These are phyloP conservation scores for Clitarchus hookeri DNA, from an alignment of 2,888 invertebrate genomes.

Conservation along the genomic window DNA sequence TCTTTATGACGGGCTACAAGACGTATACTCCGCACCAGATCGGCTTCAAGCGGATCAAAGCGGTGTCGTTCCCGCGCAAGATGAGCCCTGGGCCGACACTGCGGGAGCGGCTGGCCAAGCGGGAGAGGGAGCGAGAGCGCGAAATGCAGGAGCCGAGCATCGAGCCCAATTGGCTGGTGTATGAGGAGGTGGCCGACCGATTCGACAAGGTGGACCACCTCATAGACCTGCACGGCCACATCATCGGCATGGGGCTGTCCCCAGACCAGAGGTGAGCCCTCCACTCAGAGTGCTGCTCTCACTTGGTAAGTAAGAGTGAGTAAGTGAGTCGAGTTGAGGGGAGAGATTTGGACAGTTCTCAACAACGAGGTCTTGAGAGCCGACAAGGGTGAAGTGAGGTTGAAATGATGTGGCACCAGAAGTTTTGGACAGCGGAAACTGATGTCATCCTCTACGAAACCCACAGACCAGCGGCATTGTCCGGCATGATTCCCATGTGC, in stretches of 20 bases:
- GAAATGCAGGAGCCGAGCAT: constrained; percentile 56
- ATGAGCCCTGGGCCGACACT: constrained; percentile 71
- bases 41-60: constrained; percentile 73
- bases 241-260: constrained; percentile 84
- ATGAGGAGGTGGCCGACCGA: constrained; percentile 67
- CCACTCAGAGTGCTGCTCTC: too few species aligned
- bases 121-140: constrained; percentile 55
- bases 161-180: constrained; percentile 71
- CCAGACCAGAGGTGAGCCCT: constrained; percentile 71
- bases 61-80: constrained; percentile 68
- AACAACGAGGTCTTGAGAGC: too few species aligned
- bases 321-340: too few species aligned
- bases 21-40: constrained; percentile 87
- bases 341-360: too few species aligned
- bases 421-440: too few species aligned
- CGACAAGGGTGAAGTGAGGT: too few species aligned
- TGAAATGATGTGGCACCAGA: too few species aligned
- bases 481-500: too few species aligned
- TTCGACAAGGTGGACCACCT: constrained; percentile 78
- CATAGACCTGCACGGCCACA: constrained; percentile 83
- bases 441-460: too few species aligned
- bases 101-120: constrained; percentile 66
- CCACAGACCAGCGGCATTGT: too few species aligned
- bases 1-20: constrained; percentile 81
- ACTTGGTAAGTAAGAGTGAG: too few species aligned